Conservation (phyloP, 2,888 invertebrate genomes). For the Chaetoderma sp. region DNA sequence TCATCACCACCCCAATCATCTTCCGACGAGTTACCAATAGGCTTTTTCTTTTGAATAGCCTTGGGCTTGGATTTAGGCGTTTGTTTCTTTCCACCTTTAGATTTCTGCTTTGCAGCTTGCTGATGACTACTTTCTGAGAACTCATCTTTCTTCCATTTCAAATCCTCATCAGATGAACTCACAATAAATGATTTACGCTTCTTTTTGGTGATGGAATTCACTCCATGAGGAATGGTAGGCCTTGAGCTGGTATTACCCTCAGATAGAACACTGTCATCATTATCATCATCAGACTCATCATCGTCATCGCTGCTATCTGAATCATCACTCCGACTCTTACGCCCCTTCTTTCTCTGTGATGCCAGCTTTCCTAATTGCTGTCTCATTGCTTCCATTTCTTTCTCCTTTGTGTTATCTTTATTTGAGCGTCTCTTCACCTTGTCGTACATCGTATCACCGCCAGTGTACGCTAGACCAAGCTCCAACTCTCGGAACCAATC, state of each 20-base stretch:
- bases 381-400: constrained; percentile 67
- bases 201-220: too few relatives aligned
- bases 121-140: too few relatives aligned
- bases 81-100: constrained; percentile 24
- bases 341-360: constrained; percentile 51
- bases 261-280: constrained; percentile 38
- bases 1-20: not conserved
- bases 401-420: constrained; percentile 50
- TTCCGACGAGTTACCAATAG: not conserved
- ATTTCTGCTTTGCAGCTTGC: constrained; percentile 10
- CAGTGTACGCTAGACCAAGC: constrained; percentile 73
- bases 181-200: too few relatives aligned
- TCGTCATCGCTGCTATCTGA: constrained; percentile 46
- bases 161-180: too few relatives aligned
- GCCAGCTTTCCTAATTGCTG: constrained; percentile 43
- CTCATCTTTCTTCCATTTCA: too few relatives aligned
- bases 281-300: too few relatives aligned
- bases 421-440: constrained; percentile 73
- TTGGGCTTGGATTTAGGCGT: not conserved
- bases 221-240: too few relatives aligned
- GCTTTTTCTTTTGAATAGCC: not conserved
- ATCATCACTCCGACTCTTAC: constrained; percentile 42
- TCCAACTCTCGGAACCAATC: constrained; percentile 68
- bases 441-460: constrained; percentile 96
- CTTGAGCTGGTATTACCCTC: constrained; percentile 2